Conservation (phyloP, 2,113 vertebrate species). For the Gyps fulvus region DNA sequence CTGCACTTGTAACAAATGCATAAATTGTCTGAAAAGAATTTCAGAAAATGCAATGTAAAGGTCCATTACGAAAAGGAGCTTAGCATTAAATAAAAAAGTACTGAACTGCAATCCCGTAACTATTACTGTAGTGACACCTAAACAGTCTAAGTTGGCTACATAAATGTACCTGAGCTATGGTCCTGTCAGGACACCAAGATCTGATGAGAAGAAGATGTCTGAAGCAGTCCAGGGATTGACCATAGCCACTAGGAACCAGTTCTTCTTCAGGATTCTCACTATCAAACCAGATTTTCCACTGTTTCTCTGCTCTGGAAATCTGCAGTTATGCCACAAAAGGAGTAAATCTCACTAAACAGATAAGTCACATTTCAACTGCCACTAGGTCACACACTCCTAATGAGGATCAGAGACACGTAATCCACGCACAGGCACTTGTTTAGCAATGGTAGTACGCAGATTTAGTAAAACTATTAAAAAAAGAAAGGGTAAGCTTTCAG, state of each 20-base stretch:
- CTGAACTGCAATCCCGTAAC: not conserved
- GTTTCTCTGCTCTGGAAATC: slow-evolving; percentile 89
- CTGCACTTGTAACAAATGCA: not conserved
- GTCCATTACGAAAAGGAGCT: not conserved
- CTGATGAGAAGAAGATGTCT: slow-evolving; percentile 89
- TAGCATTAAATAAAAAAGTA: not conserved
- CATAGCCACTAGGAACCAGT: slow-evolving; percentile 84
- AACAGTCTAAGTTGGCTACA: not conserved
- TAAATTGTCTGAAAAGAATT: not conserved
- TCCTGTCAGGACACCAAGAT: slow-evolving; percentile 96
- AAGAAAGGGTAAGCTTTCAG: not conserved
- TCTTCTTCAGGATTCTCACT: slow-evolving; percentile 94
- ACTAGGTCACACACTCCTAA: not conserved
- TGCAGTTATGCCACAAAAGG: slow-evolving; percentile 56
- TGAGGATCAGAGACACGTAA: not conserved
- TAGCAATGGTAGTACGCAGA: not conserved
- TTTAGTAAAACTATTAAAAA: not conserved
- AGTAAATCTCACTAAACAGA: not conserved
- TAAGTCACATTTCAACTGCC: not conserved
- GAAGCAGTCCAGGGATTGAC: slow-evolving; percentile 88
- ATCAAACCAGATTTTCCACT: slow-evolving; percentile 96
- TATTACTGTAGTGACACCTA: not conserved
- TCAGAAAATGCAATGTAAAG: not conserved
- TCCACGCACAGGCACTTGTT: not conserved
- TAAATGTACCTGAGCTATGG: slow-evolving; percentile 87